A percentile compares a stretch with the other conserved stretches of the same genome.
Conservation (phyloP, 2,888 invertebrate genomes). For the Conistra vaccinii region DNA sequence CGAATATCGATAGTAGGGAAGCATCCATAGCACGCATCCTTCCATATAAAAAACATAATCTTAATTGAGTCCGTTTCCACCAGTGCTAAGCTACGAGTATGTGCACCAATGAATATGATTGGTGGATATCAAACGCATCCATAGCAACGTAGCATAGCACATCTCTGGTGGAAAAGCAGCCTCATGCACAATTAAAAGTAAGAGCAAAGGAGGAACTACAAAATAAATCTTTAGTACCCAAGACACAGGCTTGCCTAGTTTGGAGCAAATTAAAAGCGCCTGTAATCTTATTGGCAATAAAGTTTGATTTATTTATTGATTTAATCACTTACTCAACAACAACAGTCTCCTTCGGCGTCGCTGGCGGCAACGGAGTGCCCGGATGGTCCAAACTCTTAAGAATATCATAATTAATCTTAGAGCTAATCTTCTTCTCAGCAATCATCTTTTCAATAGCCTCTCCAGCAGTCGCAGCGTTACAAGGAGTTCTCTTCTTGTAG, state of each 20-base stretch:
- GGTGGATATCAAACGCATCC: too few relatives aligned
- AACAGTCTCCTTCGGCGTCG: slow-evolving; percentile 63
- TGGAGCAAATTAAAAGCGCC: not conserved
- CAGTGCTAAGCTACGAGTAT: too few relatives aligned
- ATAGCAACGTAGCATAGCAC: too few relatives aligned
- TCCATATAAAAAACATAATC: too few relatives aligned
- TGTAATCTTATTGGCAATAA: not conserved
- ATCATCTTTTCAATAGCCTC: slow-evolving; percentile 99
- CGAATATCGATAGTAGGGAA: too few relatives aligned
- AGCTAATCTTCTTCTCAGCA: slow-evolving; percentile 98
- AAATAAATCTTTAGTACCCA: not conserved
- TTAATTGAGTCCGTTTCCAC: too few relatives aligned
- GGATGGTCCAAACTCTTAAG: slow-evolving; percentile 94
- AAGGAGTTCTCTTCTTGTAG: slow-evolving; percentile 91
- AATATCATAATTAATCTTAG: slow-evolving; percentile 99
- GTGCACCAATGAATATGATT: too few relatives aligned
- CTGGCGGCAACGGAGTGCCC: slow-evolving; percentile 73
- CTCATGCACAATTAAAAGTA: not conserved
- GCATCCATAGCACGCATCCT: too few relatives aligned
- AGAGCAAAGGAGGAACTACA: not conserved
- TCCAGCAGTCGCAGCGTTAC: slow-evolving; percentile 93
- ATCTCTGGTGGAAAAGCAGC: too few relatives aligned
- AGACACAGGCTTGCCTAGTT: not conserved
- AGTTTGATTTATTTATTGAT: too few relatives aligned
- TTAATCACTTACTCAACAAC: slow-evolving; percentile 64